Base-by-base conservation (phyloP, 2,113 vertebrate genomes). In the Centropus bengalensis region DNA sequence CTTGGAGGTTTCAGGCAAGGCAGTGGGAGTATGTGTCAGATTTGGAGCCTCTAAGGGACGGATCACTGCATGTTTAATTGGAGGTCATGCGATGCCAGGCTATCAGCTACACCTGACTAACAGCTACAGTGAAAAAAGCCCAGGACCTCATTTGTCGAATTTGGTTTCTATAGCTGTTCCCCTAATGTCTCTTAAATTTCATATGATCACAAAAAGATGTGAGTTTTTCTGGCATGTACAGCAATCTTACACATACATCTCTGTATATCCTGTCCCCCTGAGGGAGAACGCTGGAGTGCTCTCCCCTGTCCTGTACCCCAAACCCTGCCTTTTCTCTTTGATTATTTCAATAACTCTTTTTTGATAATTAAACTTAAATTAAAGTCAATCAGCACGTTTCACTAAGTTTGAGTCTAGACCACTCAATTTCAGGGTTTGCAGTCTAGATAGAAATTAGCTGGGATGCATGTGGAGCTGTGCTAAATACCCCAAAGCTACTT, bases 181-280 rank as follows among this genome's bases (percentile, higher is more conserved):
- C 51, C 68, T 59, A 27, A 6, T 3, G 78, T 68, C 71, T 51
- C 55, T 27, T 42, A 51, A 42, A 66, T 40, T 52, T 40, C 45
- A 18, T 1, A 3, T 11, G 55, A 18, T 40, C 79, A 54, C 66
- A 19, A 17, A 56, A 67, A 67, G 28, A 26, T 14, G 8, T 5
- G 49, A 75, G 70, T 33, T 36, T 36, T 19, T 59, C 71, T 82
- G 64, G 33, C 24, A 49, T 66, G 10, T 23, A 21, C 5, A 33
- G 76, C 19, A 54, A 23, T 45, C 20, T 32, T 47, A 42, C 11
- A 1, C 7, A 44, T 32, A 42, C 54, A n/a, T 49, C 70, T 70
- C 40, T 3, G 0, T 16, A 1, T 1, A 21, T 40, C 55, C 30
- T 23, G 5, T 5, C 14, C 28, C 27, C 2, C 32, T 17, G 2